Percentiles rank a stretch among this genome's conserved stretches.
These are phyloP conservation scores for Urophycis tenuis DNA, from an alignment of 2,797 vertebrate genomes.

Conservation along the genomic window DNA sequence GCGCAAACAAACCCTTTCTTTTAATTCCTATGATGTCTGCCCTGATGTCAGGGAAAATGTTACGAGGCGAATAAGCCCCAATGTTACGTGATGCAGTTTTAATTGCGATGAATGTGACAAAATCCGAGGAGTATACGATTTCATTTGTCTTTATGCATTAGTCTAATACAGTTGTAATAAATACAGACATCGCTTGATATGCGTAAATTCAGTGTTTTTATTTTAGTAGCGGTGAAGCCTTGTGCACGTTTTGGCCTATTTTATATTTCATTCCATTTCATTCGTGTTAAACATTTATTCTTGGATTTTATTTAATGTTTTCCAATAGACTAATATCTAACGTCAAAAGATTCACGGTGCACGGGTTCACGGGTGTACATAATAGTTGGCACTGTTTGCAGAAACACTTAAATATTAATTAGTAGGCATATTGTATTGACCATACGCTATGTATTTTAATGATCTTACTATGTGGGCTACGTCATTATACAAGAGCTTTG, in stretches of 20 bases:
- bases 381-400: not conserved
- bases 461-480: not conserved
- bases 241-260: not conserved
- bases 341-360: not conserved
- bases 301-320: no score
- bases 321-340: not conserved
- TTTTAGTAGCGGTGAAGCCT: not conserved
- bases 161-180: slow-evolving; percentile 51
- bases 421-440: no score
- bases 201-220: not conserved
- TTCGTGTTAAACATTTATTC: not conserved
- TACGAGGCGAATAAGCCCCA: not conserved
- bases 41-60: not conserved
- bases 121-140: not conserved
- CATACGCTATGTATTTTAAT: not conserved
- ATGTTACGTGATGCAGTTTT: not conserved
- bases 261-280: not conserved
- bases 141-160: slow-evolving; percentile 55
- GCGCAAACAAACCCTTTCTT: slow-evolving; percentile 5
- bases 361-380: not conserved
- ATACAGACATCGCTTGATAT: slow-evolving; percentile 52
- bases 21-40: not conserved
- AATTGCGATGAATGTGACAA: not conserved
- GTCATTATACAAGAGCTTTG: not conserved
- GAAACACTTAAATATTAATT: not conserved